Conservation (phyloP, 2,113 vertebrate genomes). For the Neodon shergylaensis region DNA sequence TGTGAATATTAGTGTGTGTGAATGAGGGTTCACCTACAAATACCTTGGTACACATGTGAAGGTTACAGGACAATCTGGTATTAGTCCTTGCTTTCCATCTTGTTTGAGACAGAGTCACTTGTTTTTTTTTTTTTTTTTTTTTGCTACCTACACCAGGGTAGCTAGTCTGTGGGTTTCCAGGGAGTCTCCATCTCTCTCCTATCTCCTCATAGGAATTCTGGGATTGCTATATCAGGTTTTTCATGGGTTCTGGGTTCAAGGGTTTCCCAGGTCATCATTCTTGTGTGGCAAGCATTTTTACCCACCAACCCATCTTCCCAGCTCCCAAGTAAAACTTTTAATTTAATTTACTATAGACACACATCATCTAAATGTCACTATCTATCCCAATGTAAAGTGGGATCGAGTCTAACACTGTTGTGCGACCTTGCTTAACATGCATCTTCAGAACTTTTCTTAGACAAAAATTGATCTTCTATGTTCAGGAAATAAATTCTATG, state of each 20-base stretch:
- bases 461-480: background rate
- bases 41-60: background rate
- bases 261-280: background rate
- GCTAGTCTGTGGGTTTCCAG: background rate
- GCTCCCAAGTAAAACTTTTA: background rate
- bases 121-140: background rate
- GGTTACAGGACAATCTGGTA: background rate
- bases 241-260: background rate
- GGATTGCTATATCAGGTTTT: background rate
- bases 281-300: background rate
- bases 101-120: background rate
- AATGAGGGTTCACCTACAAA: background rate
- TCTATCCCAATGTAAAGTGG: background rate
- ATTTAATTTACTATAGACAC: too few relatives aligned
- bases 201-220: background rate
- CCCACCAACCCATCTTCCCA: background rate
- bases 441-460: background rate
- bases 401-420: background rate
- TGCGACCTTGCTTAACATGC: accelerated
- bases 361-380: background rate
- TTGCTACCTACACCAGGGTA: background rate
- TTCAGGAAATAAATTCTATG: background rate
- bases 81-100: too few relatives aligned
- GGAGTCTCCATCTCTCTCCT: background rate
- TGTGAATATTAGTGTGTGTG: background rate